These are phyloP conservation scores for Poeciliopsis turrubarensis DNA, from an alignment of 2,113 vertebrate species.

Conservation along the genomic window DNA sequence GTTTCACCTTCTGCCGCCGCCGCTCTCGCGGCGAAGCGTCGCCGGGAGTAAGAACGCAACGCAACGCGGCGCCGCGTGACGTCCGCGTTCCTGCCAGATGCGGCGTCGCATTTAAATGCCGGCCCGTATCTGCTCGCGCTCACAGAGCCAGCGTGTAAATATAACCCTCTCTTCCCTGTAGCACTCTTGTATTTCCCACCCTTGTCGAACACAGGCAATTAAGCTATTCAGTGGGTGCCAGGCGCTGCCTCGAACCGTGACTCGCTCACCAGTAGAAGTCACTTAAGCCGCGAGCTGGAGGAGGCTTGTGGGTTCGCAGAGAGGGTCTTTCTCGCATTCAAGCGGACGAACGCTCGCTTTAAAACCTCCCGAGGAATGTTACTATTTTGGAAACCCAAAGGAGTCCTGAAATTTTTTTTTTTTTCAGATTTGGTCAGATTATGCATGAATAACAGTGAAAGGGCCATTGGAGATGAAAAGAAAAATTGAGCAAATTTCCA, in stretches of 20 bases:
- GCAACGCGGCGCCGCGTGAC: slow-evolving; percentile 24
- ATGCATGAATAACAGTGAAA: neutral
- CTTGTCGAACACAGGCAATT: slow-evolving; percentile 64
- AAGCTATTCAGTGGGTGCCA: slow-evolving; percentile 57
- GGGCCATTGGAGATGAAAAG: no score
- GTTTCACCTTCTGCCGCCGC: neutral
- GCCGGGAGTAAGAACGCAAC: slow-evolving; percentile 45
- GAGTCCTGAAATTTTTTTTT: neutral
- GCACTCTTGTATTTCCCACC: slow-evolving; percentile 49
- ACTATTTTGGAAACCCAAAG: neutral
- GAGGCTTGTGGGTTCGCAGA: slow-evolving; percentile 32
- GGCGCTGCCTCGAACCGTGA: slow-evolving; percentile 50
- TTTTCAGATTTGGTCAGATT: neutral
- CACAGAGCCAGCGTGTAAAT: slow-evolving; percentile 60
- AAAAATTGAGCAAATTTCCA: no score
- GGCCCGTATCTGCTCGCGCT: slow-evolving; percentile 23
- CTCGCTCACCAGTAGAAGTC: slow-evolving; percentile 61
- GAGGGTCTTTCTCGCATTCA: slow-evolving; percentile 31
- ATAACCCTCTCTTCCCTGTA: slow-evolving; percentile 63
- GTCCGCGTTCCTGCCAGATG: slow-evolving; percentile 8
- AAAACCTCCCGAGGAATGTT: neutral
- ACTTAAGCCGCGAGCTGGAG: slow-evolving; percentile 57
- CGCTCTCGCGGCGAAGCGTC: neutral
- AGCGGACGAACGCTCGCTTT: neutral
- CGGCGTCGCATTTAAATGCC: slow-evolving; percentile 55